Conservation (phyloP, 2,888 invertebrate species). For the Dromius quadrimaculatus region DNA sequence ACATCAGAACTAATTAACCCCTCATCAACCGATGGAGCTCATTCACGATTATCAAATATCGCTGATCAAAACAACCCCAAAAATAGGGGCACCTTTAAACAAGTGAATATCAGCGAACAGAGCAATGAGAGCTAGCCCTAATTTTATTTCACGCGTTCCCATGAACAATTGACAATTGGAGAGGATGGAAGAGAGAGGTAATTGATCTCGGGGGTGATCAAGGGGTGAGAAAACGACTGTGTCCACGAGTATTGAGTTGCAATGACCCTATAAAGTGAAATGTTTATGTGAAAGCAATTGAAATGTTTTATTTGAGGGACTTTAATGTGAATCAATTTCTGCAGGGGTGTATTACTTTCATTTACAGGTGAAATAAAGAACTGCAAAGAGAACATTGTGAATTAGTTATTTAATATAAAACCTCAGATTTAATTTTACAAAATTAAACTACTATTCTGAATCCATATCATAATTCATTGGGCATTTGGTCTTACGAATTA, state of each 20-base stretch:
- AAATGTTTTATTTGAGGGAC: too few relatives aligned
- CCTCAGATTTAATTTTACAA: too few relatives aligned
- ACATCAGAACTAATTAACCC: constrained; percentile 23
- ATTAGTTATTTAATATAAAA: too few relatives aligned
- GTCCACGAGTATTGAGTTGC: constrained; percentile 13
- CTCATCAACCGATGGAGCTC: constrained; percentile 12
- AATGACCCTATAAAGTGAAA: too few relatives aligned
- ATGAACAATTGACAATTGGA: not conserved
- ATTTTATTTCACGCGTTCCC: constrained; percentile 42
- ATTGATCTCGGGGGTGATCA: constrained; percentile 34
- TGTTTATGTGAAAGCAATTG: too few relatives aligned
- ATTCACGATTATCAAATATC: constrained; percentile 16
- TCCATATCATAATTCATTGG: too few relatives aligned
- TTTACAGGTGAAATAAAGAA: too few relatives aligned
- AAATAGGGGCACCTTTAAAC: constrained; percentile 5
- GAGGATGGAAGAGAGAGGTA: not conserved
- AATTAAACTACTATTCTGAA: too few relatives aligned
- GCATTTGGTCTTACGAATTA: too few relatives aligned
- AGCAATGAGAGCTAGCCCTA: constrained; percentile 14
- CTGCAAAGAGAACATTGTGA: too few relatives aligned
- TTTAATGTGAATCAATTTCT: too few relatives aligned
- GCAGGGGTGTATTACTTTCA: too few relatives aligned
- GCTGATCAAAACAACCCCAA: constrained; percentile 12
- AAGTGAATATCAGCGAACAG: not conserved
- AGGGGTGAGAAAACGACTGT: not conserved